These are phyloP conservation scores for Notarius lentiginosus DNA, from an alignment of 2,113 vertebrate genomes.

Conservation along the genomic window DNA sequence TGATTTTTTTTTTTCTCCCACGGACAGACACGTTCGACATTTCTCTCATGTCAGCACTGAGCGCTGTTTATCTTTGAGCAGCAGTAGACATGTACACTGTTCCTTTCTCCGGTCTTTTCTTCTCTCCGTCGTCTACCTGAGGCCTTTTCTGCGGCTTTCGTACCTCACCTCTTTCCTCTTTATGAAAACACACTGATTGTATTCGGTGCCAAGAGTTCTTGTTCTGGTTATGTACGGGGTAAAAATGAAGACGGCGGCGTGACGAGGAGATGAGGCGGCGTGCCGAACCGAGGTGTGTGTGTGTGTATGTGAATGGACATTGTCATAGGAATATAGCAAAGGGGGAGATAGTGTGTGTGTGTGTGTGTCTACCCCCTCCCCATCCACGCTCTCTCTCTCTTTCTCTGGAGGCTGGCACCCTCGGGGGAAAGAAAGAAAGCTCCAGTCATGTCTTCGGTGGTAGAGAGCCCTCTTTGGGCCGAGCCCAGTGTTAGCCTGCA, in stretches of 20 bases:
- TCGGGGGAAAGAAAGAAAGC: conserved; percentile 49
- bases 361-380: conserved; percentile 42
- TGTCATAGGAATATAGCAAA: conserved; percentile 35
- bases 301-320: conserved; percentile 38
- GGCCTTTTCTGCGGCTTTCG: conserved; percentile 27
- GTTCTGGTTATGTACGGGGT: conserved; percentile 25
- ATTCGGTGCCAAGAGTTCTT: conserved; percentile 38
- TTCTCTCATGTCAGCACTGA: conserved; percentile 24
- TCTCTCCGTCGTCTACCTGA: conserved; percentile 37
- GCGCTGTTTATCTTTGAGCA: conserved; percentile 33
- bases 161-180: conserved; percentile 25
- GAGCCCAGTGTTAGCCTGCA: conserved; percentile 41
- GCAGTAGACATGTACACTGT: conserved; percentile 1
- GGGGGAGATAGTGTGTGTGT: conserved; percentile 42
- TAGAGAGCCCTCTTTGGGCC: conserved; percentile 74
- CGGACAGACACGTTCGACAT: background rate
- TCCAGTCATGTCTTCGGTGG: conserved; percentile 61
- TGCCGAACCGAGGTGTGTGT: conserved; percentile 7
- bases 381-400: conserved; percentile 43
- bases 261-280: conserved; percentile 31
- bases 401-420: conserved; percentile 55
- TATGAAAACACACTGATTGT: conserved; percentile 17
- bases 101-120: conserved; percentile 14
- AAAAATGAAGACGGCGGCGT: conserved; percentile 19
- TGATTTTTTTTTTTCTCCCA: background rate